Conservation (phyloP, 2,797 vertebrate genomes). For the Carcharodon carcharias region DNA sequence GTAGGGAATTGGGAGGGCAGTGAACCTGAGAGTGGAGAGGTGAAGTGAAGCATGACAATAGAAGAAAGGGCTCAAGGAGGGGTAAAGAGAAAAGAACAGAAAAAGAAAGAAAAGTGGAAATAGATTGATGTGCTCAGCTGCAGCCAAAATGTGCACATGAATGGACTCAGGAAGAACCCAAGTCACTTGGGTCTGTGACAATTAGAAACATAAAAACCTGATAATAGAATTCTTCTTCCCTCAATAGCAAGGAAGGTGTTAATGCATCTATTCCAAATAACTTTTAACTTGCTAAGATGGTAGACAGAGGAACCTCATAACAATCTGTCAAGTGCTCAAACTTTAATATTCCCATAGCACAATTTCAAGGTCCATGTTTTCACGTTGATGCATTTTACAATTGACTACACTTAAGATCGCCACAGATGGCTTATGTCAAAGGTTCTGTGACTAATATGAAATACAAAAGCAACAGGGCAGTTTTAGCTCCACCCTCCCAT, state of each 20-base stretch:
- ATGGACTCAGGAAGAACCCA: neutral
- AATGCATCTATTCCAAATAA: neutral
- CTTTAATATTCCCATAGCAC: neutral
- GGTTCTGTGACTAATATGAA: neutral
- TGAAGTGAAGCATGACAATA: neutral
- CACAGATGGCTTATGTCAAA: conserved; percentile 24
- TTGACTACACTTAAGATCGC: neutral
- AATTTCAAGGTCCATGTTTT: conserved; percentile 11
- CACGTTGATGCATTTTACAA: conserved; percentile 24
- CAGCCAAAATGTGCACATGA: neutral
- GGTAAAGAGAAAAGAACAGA: neutral
- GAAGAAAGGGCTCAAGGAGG: neutral
- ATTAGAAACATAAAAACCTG: neutral
- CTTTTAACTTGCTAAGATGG: neutral
- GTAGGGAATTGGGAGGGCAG: neutral
- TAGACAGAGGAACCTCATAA: neutral
- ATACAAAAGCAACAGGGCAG: neutral
- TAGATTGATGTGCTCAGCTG: neutral
- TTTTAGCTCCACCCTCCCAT: neutral
- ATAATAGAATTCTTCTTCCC: neutral
- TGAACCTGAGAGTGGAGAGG: neutral
- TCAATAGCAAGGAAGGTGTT: neutral
- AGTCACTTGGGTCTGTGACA: neutral
- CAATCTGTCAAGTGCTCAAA: neutral
- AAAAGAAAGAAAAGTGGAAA: neutral